Percentiles rank a stretch among this genome's conserved stretches.
Conservation (phyloP, 1,140 invertebrate species). For the Dufourea novaeangliae region DNA sequence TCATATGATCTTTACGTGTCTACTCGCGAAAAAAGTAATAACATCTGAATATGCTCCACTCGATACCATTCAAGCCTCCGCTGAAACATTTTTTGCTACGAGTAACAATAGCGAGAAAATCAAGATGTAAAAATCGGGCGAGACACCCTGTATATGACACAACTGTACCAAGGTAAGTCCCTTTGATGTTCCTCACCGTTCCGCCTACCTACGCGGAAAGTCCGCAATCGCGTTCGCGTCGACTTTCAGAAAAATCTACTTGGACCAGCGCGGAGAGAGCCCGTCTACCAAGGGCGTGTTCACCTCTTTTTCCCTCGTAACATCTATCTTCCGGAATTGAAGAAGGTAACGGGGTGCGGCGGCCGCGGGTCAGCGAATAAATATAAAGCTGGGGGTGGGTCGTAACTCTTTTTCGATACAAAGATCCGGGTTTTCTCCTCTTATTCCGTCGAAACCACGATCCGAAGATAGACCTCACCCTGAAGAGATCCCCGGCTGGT, state of each 20-base stretch:
- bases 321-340: not conserved
- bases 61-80: too few species aligned
- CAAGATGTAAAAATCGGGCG: too few species aligned
- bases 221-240: conserved; percentile 26
- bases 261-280: conserved; percentile 14
- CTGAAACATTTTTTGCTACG: too few species aligned
- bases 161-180: too few species aligned
- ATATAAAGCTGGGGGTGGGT: not conserved
- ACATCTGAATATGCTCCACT: too few species aligned
- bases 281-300: not conserved
- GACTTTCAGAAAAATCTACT: conserved; percentile 44
- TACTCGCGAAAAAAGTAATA: too few species aligned
- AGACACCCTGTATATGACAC: too few species aligned
- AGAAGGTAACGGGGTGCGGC: conserved; percentile 2
- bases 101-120: too few species aligned
- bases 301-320: not conserved
- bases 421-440: not conserved
- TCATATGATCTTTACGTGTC: too few species aligned
- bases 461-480: too few species aligned
- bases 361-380: conserved; percentile 2
- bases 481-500: too few species aligned
- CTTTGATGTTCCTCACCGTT: conserved; percentile 39
- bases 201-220: conserved; percentile 38
- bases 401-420: not conserved
- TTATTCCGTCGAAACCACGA: not conserved